Percentiles rank a stretch among this genome's conserved stretches.
phyloP scores from a whole-genome alignment of 2,113 vertebrate species.

The Rhinolophus sinicus region DNA sequence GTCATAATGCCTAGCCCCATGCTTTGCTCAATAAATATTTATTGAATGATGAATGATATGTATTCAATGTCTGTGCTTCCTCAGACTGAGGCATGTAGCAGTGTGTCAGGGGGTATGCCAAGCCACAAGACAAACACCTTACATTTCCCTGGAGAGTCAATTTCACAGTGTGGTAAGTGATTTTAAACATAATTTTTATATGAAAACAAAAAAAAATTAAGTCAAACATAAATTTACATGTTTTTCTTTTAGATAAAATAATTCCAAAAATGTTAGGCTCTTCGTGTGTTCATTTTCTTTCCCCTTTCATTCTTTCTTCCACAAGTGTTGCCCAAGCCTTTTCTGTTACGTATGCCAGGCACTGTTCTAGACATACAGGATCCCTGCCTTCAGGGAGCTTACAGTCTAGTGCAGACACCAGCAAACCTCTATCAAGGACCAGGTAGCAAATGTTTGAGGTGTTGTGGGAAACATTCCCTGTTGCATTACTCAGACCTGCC shows the following conservation, averaged over 20 bases:
- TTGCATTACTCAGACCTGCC: not conserved
- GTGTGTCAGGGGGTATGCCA: not conserved
- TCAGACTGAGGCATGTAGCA: not conserved
- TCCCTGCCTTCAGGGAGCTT: not conserved
- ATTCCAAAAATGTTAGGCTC: not conserved
- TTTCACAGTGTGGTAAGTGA: not conserved
- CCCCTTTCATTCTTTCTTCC: not conserved
- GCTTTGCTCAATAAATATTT: conserved; percentile 5
- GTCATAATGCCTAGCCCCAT: not conserved
- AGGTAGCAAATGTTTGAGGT: not conserved
- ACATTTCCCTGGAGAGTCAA: not conserved
- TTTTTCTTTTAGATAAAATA: conserved; percentile 33
- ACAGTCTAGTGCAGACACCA: not conserved
- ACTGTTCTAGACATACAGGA: not conserved
- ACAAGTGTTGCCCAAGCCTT: not conserved
- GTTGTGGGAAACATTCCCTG: not conserved
- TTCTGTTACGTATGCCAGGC: not conserved
- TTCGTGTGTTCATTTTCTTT: not conserved
- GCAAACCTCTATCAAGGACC: not conserved
- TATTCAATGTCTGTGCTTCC: not conserved
- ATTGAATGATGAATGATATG: not conserved
- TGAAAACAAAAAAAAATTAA: not conserved
- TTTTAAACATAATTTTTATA: not conserved
- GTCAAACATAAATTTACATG: not conserved
- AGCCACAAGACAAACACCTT: not conserved